A percentile compares a stretch with the other conserved stretches of the same genome.
phyloP scores from a whole-genome alignment of 2,113 vertebrate species.

The Xenopus laevis region DNA sequence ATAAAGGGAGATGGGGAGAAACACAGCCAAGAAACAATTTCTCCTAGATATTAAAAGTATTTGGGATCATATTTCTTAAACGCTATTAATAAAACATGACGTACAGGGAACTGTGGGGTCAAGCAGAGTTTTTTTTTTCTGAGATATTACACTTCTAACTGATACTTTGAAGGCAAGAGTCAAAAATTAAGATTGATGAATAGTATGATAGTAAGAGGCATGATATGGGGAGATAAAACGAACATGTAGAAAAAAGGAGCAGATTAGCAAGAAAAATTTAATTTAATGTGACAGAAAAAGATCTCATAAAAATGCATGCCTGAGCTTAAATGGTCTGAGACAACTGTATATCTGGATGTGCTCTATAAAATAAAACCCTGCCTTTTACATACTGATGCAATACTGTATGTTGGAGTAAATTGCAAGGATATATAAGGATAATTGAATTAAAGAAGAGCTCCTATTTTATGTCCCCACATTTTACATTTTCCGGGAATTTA shows the following conservation, averaged over 20 bases:
- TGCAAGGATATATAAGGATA: no score
- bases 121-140: not conserved
- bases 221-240: not conserved
- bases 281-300: no score
- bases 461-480: no score
- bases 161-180: not conserved
- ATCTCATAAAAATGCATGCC: no score
- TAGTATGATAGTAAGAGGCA: not conserved
- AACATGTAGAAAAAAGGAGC: not conserved
- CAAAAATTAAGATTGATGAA: not conserved
- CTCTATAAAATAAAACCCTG: no score
- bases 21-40: not conserved
- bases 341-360: no score
- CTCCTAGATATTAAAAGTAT: not conserved
- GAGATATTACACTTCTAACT: not conserved
- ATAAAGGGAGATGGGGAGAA: not conserved
- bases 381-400: no score
- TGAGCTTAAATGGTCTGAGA: no score
- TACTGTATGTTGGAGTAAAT: no score
- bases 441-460: no score
- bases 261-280: no score
- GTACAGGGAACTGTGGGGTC: not conserved
- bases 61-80: not conserved
- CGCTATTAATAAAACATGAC: conserved; percentile 3
- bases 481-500: no score